Conservation (phyloP, 2,888 invertebrate species). For the Yponomeuta evonymella region DNA sequence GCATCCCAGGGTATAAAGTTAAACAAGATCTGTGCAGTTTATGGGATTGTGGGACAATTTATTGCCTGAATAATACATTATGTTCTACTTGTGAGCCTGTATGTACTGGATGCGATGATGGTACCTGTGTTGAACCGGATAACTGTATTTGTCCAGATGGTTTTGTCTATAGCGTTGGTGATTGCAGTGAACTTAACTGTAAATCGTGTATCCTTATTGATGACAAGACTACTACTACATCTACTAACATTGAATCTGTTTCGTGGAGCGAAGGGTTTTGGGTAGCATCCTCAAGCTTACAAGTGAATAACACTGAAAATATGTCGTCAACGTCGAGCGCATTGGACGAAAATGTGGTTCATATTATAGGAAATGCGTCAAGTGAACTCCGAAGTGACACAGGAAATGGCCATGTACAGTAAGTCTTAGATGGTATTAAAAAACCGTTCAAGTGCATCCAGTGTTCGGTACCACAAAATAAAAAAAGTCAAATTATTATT, state of each 20-base stretch:
- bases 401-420: neutral
- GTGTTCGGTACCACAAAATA: neutral
- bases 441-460: neutral
- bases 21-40: neutral
- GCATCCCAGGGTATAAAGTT: neutral
- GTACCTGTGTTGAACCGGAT: conserved; percentile 23
- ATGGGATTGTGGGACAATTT: neutral
- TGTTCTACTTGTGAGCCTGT: conserved; percentile 7
- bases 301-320: too few relatives aligned
- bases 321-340: too few relatives aligned
- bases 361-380: neutral
- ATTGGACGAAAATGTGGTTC: too few relatives aligned
- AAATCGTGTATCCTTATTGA: neutral
- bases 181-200: conserved; percentile 26
- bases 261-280: too few relatives aligned
- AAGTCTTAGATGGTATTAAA: neutral
- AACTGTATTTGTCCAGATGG: conserved; percentile 25
- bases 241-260: too few relatives aligned
- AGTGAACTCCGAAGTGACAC: neutral
- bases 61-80: neutral
- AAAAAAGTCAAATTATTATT: neutral
- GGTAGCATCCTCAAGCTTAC: too few relatives aligned
- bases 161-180: conserved; percentile 10
- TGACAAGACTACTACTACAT: neutral
- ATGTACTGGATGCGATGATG: conserved; percentile 21